Evolutionary conservation across 2,113 vertebrate species (phyloP), one percentile per base, ranked within the genome.

Genomic region (Procavia capensis): DNA sequence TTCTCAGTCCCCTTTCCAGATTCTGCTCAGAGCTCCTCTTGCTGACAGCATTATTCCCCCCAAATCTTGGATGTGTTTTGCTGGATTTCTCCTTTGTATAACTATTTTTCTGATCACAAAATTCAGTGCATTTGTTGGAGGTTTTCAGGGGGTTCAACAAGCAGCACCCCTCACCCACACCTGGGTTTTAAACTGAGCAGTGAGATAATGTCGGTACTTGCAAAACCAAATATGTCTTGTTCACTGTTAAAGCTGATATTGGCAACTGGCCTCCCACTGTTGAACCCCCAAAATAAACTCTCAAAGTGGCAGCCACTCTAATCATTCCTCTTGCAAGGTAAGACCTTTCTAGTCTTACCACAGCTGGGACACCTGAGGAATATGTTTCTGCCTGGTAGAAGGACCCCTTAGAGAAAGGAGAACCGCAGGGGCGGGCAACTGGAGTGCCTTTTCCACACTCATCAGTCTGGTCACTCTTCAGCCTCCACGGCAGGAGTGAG

Each of bases 121-220:
- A 82, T 88, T 88, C 78, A 93, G n/a, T 61, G 68, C 74, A 22
- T 90, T 86, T 92, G 57, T 90, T 92, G 43, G 20, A 78, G 36
- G 54, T n/a, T 95, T 93, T 88, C n/a, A 85, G 84, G 59, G 20
- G 25, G 41, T 83, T 64, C 27, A 82, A 7, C 88, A 90, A 87
- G 43, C 36, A 80, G 45, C 41, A 89, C 6, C 7, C 8, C 29
- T 79, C 83, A 88, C 87, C 25, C 16, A 29, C 68, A 57, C 43
- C n/a, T 88, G 72, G 83, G 29, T 90, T 92, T 94, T 88, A 66
- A 81, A 84, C 39, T 92, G 50, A 94, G 64, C 84, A 87, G 66
- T 83, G 36, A 79, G 61, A 83, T 29, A 72, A 78, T n/a, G 66
- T 34, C 81, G 39, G 45, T 11, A 84, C 34, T 68, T 86, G 27